Base-by-base conservation (phyloP, 2,797 vertebrate species). In the Rhabdomys pumilio region DNA sequence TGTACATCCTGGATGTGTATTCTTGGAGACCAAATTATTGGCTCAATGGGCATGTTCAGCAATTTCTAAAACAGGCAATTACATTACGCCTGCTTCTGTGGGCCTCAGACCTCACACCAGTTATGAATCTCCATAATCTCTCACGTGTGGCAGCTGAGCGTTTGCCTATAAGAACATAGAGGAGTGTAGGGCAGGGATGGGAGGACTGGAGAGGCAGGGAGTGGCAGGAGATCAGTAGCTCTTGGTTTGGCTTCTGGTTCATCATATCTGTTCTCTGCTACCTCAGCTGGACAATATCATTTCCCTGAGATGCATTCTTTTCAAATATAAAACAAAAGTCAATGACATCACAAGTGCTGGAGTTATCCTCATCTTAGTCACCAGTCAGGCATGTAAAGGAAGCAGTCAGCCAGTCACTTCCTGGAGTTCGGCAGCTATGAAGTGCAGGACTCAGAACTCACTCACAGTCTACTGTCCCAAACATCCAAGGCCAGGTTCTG, bases 21-120 rank as follows among this genome's bases (percentile, higher is more conserved):
- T 31, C 4, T 1, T 9, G 38, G 29, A 47, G 69, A 59, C 84
- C 80, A 31, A 82, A 94, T 73, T 19, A 0, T 6, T 14, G 55
- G 84, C 95, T 50, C 90, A 91, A 83, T 77, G 44, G 12, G 29
- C 61, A 17, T 29, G 80, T 94, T 97, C 90, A 55, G 63, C 94
- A 15, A 47, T 87, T 59, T 93, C 67, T 22, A 13, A 77, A 67
- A 79, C 19, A 38, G 11, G 19, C 34, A 44, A 26, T 67, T 20
- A 24, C 6, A 0, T 19, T 12, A 17, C 2, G 14, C 65, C 41
- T 6, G 13, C 11, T 20, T 20, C 55, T 24, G 76, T 72, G 57
- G 8, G 57, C 26, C 20, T 4, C 53, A 6, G 3, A 24, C 44
- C 38, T 38, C 65, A 14, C 1, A 24, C 1, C 24, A 57, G 38